A percentile compares a stretch with the other conserved stretches of the same genome.
Conservation (phyloP, 1,140 invertebrate genomes). For the Lutraria rhynchaena region DNA sequence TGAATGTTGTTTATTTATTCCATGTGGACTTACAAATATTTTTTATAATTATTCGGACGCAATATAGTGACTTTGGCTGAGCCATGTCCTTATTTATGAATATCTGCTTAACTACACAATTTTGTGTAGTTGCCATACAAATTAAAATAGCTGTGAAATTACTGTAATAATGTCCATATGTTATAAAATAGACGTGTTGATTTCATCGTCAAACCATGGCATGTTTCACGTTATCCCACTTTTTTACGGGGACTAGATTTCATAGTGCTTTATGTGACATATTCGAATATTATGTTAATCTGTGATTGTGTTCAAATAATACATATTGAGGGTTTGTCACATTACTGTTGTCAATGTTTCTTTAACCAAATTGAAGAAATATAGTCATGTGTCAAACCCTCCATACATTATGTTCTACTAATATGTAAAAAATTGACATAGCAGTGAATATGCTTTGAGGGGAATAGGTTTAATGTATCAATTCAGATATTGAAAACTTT, state of each 20-base stretch:
- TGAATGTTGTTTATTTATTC: background rate
- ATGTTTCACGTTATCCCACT: constrained; percentile 4
- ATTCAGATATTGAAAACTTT: no score
- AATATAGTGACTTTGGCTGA: background rate
- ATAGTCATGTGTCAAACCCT: no score
- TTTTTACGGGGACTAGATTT: constrained; percentile 11
- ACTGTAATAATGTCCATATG: background rate
- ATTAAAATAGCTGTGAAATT: background rate
- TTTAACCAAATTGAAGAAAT: no score
- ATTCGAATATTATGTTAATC: constrained; percentile 33
- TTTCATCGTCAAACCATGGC: background rate
- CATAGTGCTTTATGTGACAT: constrained; percentile 36
- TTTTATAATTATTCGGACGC: background rate
- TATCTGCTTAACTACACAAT: background rate
- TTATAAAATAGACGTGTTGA: background rate
- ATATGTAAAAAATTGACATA: constrained; percentile 23
- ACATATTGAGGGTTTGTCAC: no score
- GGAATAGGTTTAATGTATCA: no score
- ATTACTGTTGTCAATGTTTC: no score
- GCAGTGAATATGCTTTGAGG: no score
- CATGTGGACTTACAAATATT: background rate
- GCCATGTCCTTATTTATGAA: background rate
- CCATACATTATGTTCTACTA: no score
- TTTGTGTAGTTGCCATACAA: background rate
- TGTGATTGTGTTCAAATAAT: constrained; percentile 41